phyloP scores from a whole-genome alignment of 2,797 vertebrate genomes.

The Sebastes trivittatus region DNA sequence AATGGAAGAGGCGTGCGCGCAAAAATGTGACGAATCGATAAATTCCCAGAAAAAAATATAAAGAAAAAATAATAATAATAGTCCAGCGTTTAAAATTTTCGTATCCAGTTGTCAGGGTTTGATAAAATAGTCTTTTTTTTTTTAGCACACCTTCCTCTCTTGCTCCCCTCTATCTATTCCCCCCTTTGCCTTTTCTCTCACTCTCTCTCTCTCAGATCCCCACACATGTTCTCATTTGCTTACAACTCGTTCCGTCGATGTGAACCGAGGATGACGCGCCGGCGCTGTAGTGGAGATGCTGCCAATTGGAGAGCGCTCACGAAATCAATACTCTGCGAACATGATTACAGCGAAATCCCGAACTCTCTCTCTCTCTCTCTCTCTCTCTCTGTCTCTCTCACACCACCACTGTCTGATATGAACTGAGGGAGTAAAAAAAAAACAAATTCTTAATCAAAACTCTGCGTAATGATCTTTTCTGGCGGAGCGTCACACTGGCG shows the following conservation, averaged over 20 bases:
- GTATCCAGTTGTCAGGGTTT: constrained; percentile 70
- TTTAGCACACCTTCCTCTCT: constrained; percentile 57
- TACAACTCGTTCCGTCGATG: constrained; percentile 81
- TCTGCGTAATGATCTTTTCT: constrained; percentile 40
- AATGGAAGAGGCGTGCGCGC: constrained; percentile 78
- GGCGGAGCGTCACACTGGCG: constrained; percentile 29
- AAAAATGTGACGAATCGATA: constrained; percentile 75
- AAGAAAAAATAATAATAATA: constrained; percentile 21
- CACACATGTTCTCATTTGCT: constrained; percentile 83
- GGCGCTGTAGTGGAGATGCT: constrained; percentile 80
- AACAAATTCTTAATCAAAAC: constrained; percentile 56
- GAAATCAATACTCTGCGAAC: constrained; percentile 78
- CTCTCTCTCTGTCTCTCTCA: neutral
- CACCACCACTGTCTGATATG: constrained; percentile 22
- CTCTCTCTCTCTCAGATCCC: constrained; percentile 76
- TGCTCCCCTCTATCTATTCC: constrained; percentile 40
- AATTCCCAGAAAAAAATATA: constrained; percentile 65
- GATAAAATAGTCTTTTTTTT: constrained; percentile 51
- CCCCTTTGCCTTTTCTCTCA: constrained; percentile 45
- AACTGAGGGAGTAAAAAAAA: constrained; percentile 9
- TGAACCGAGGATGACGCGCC: constrained; percentile 83
- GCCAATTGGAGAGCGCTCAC: constrained; percentile 81
- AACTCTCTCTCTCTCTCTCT: constrained; percentile 18
- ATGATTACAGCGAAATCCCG: constrained; percentile 74
- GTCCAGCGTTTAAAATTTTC: constrained; percentile 61